Conservation (phyloP, 2,113 vertebrate genomes). For the Coracopsis vasa region DNA sequence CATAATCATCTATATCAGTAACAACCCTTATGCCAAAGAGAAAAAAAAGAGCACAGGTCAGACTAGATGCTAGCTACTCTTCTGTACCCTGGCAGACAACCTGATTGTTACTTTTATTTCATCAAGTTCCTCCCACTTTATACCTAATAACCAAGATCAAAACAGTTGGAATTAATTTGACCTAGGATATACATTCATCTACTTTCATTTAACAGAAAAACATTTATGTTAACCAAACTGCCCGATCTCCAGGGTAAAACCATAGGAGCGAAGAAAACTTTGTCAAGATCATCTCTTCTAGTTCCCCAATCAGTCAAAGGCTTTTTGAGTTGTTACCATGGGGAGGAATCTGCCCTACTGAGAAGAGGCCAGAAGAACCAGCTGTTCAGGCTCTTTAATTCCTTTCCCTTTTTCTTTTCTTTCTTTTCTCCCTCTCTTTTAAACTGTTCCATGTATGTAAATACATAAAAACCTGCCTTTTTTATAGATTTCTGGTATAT, state of each 20-base stretch:
- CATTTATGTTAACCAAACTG: background rate
- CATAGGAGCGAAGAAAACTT: background rate
- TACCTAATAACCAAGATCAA: background rate
- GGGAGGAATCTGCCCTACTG: background rate
- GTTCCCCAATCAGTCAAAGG: background rate
- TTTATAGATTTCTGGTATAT: background rate
- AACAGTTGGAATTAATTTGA: background rate
- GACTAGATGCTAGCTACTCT: background rate
- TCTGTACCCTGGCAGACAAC: background rate
- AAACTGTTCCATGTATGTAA: background rate
- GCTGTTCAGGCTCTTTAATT: background rate
- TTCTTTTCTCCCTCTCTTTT: no score
- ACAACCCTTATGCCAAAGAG: background rate
- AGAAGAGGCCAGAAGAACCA: background rate
- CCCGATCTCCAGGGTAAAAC: background rate
- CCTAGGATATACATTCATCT: background rate
- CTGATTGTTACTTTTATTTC: background rate
- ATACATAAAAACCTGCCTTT: background rate
- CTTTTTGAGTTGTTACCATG: background rate
- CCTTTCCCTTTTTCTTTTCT: rapidly evolving
- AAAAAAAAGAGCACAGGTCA: background rate
- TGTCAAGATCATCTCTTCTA: background rate
- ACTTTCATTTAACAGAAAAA: background rate
- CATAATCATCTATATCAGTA: background rate
- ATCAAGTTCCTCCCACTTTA: background rate